These are phyloP conservation scores for Hymenochirus boettgeri DNA, from an alignment of 2,113 vertebrate genomes.

Conservation along the genomic window DNA sequence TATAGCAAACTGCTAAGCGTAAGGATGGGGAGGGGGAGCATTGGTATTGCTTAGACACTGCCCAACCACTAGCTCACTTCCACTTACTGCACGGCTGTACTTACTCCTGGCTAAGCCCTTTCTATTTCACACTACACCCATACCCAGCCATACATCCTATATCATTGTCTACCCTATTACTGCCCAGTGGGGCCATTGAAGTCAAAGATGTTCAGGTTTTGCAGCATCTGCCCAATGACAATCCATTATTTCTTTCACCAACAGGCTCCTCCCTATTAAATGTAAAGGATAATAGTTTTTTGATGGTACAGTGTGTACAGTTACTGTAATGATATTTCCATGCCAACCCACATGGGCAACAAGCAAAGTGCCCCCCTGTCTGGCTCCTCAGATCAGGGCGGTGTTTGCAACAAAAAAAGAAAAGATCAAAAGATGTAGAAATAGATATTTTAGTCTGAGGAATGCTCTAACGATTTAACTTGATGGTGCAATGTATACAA, in stretches of 20 bases:
- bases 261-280: background rate
- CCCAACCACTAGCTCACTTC: slow-evolving; percentile 46
- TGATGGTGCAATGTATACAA: slow-evolving; percentile 37
- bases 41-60: slow-evolving; percentile 53
- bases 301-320: background rate
- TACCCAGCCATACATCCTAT: no score
- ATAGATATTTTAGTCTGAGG: slow-evolving; percentile 41
- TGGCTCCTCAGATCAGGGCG: background rate
- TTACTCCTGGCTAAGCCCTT: no score
- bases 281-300: background rate
- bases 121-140: no score
- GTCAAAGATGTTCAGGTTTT: no score
- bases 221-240: background rate
- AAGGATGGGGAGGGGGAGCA: slow-evolving; percentile 54
- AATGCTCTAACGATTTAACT: slow-evolving; percentile 39
- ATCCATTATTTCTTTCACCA: background rate
- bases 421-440: slow-evolving; percentile 44
- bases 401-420: slow-evolving; percentile 19
- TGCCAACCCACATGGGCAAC: background rate
- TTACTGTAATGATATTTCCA: background rate
- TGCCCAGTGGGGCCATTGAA: no score
- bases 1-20: slow-evolving; percentile 50
- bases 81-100: no score
- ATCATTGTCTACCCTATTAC: no score
- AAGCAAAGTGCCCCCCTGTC: slow-evolving; percentile 27